phyloP scores from a whole-genome alignment of 2,888 invertebrate species.

The Lacanobia wlatinum region DNA sequence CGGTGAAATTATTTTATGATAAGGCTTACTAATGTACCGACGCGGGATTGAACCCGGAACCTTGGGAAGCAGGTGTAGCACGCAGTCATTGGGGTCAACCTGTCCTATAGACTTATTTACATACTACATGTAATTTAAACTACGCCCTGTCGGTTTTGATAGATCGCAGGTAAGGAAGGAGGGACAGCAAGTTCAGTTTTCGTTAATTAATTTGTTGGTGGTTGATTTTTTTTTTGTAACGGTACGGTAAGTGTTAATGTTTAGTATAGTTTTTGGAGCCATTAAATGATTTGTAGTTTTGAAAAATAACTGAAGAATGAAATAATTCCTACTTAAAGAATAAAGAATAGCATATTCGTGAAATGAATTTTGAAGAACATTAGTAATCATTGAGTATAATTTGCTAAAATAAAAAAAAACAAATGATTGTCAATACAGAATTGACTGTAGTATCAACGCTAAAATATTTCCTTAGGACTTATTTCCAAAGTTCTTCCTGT shows the following conservation, averaged over 20 bases:
- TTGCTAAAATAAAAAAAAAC: no score
- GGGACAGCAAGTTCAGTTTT: slow-evolving; percentile 53
- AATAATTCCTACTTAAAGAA: no score
- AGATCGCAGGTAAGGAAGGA: slow-evolving; percentile 53
- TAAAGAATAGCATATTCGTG: no score
- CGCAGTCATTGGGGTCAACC: slow-evolving; percentile 46
- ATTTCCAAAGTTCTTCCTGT: no score
- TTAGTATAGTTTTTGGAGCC: background rate
- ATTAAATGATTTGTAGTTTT: no score
- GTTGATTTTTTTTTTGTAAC: slow-evolving; percentile 46
- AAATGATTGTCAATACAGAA: no score
- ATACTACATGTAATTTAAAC: slow-evolving; percentile 63
- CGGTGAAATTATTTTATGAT: slow-evolving; percentile 19
- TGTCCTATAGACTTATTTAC: slow-evolving; percentile 55
- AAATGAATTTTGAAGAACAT: no score
- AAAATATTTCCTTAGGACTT: no score
- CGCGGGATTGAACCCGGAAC: slow-evolving; percentile 49
- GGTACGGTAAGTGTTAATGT: slow-evolving; percentile 34
- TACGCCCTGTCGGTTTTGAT: slow-evolving; percentile 58
- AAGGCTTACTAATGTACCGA: slow-evolving; percentile 25
- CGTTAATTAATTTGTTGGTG: slow-evolving; percentile 42
- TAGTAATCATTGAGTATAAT: no score
- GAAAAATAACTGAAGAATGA: no score
- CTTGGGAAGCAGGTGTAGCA: slow-evolving; percentile 44
- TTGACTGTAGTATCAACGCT: no score